These are phyloP conservation scores for Galaxias olidus DNA, from an alignment of 2,797 vertebrate species.

Conservation along the genomic window DNA sequence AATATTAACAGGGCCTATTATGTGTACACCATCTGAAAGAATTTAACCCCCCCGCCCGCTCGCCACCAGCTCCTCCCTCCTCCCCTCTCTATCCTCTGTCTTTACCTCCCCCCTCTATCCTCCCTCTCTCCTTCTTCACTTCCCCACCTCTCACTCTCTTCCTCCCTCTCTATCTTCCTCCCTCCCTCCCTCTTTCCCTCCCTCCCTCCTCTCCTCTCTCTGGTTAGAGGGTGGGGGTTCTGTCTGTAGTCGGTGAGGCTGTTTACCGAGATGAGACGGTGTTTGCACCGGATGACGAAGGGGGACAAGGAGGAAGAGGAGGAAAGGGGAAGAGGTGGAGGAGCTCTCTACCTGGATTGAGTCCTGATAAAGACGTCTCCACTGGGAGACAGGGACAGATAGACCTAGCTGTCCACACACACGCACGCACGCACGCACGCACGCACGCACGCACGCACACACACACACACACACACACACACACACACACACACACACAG, in stretches of 20 bases:
- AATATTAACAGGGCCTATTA: conserved; percentile 86
- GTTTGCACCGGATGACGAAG: conserved; percentile 73
- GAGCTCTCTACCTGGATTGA: no score
- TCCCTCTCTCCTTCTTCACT: not conserved
- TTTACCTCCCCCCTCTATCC: not conserved
- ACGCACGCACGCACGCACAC: not conserved
- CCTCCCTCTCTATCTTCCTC: not conserved
- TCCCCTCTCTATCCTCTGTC: not conserved
- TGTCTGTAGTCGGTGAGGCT: conserved; percentile 40
- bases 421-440: not conserved
- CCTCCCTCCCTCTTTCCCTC: not conserved
- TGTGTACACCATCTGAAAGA: conserved; percentile 86
- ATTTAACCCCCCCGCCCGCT: conserved; percentile 69
- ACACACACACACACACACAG: not conserved
- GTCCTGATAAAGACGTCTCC: no score
- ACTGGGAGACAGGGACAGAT: not conserved
- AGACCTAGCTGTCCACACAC: conserved; percentile 17
- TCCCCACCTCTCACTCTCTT: no score
- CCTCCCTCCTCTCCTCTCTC: not conserved
- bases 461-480: conserved; percentile 16
- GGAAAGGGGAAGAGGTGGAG: no score
- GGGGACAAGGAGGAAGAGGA: no score
- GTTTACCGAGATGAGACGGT: conserved; percentile 76
- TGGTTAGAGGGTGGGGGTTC: conserved; percentile 14
- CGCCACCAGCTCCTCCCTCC: conserved; percentile 18